Evolutionary conservation across 2,888 invertebrate genomes (phyloP).

Genomic region (Pristionchus fissidentatus): DNA sequence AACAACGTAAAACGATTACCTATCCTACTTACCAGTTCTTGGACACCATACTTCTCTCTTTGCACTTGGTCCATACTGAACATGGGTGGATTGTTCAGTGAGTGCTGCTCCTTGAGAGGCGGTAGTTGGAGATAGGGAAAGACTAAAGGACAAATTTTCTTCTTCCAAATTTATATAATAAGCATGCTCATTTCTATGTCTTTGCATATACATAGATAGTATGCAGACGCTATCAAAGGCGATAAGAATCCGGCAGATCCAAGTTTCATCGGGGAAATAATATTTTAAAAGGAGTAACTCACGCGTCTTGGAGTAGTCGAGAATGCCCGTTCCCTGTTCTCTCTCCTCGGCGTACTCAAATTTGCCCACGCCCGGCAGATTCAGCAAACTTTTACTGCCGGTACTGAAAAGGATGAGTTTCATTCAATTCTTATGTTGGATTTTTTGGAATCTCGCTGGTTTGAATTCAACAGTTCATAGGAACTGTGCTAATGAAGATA

Average conservation of each 20-base stretch:
- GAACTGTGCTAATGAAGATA: too few relatives aligned
- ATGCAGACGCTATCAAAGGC: too few relatives aligned
- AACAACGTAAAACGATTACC: neutral
- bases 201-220: too few relatives aligned
- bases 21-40: neutral
- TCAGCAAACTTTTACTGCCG: conserved; percentile 2
- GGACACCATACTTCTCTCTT: conserved; percentile 8
- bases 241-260: too few relatives aligned
- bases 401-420: conserved; percentile 21
- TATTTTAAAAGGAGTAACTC: too few relatives aligned
- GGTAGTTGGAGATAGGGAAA: conserved; percentile 63
- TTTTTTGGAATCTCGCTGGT: too few relatives aligned
- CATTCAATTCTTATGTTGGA: too few relatives aligned
- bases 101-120: conserved; percentile 55
- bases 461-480: too few relatives aligned
- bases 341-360: conserved; percentile 53
- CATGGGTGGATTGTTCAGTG: neutral
- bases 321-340: conserved; percentile 62
- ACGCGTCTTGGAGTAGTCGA: conserved; percentile 63
- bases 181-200: too few relatives aligned
- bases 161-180: too few relatives aligned
- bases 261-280: too few relatives aligned
- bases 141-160: conserved; percentile 51
- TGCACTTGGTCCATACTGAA: conserved; percentile 2
- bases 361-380: conserved; percentile 24